Percentiles rank a stretch among this genome's conserved stretches.
Conservation (phyloP, 2,888 invertebrate genomes). For the Eupithecia tripunctaria region DNA sequence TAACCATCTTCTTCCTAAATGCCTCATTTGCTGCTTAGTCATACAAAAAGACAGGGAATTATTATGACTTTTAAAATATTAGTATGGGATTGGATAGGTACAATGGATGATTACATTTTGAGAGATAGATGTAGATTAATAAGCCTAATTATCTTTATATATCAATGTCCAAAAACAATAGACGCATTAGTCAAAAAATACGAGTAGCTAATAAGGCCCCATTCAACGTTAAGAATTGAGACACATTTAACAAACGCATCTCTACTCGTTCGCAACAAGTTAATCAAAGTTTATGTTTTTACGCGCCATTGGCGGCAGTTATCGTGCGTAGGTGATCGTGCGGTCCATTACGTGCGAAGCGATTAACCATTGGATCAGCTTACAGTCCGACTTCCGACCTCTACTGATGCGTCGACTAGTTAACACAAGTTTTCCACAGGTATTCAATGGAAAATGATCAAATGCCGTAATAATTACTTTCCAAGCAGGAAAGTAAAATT, state of each 20-base stretch:
- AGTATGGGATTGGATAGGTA: too few relatives aligned
- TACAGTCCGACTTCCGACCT: constrained; percentile 16
- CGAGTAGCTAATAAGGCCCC: not conserved
- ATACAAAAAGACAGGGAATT: too few relatives aligned
- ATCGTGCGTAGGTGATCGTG: constrained; percentile 30
- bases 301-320: constrained; percentile 28
- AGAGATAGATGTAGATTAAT: too few relatives aligned
- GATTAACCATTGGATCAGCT: constrained; percentile 18
- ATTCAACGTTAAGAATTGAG: not conserved
- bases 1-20: not conserved
- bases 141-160: not conserved
- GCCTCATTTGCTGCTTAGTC: not conserved
- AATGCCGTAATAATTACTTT: not conserved
- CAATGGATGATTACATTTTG: too few relatives aligned
- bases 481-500: too few relatives aligned
- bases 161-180: not conserved
- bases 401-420: not conserved
- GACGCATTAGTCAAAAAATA: not conserved
- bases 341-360: constrained; percentile 29
- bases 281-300: constrained; percentile 36
- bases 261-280: constrained; percentile 17
- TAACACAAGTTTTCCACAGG: not conserved
- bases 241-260: not conserved
- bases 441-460: not conserved
- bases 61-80: too few relatives aligned